Percentiles rank a stretch among this genome's conserved stretches.
These are phyloP conservation scores for Zoanthus solanderi DNA, from an alignment of 92 coral and sea anemone species.

Conservation along the genomic window DNA sequence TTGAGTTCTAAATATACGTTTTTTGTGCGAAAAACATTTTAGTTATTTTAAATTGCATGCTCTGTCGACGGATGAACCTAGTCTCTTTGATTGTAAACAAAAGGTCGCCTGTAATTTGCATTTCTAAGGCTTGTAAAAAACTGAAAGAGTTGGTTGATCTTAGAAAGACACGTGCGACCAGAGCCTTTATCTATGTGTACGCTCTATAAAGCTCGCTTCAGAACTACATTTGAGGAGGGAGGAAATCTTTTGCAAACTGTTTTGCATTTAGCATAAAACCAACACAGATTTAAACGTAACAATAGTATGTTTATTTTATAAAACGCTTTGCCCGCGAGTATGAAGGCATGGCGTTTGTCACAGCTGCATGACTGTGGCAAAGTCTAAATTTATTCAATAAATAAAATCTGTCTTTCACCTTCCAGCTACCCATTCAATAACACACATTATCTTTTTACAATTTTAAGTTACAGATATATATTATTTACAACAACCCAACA, in stretches of 20 bases:
- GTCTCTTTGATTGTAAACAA: constrained; percentile 11
- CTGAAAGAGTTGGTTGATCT: constrained; percentile 21
- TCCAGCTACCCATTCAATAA: constrained; percentile 16
- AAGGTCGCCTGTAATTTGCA: constrained; percentile 32
- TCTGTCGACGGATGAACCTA: constrained; percentile 1
- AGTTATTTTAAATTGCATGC: neutral
- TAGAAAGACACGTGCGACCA: constrained; percentile 43
- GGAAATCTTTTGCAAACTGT: too few relatives aligned
- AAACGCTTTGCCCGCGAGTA: constrained; percentile 7
- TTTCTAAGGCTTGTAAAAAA: constrained; percentile 15
- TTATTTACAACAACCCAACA: constrained; percentile 31
- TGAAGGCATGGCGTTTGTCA: constrained; percentile 8
- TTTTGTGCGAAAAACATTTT: too few relatives aligned
- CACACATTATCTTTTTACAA: constrained; percentile 27
- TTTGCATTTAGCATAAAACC: neutral
- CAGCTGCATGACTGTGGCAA: constrained; percentile 19
- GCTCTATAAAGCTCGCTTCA: neutral
- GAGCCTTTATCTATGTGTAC: neutral
- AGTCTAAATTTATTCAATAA: constrained; percentile 48
- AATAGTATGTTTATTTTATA: neutral
- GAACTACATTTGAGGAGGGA: neutral
- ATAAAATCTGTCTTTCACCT: constrained; percentile 45
- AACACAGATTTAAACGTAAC: neutral
- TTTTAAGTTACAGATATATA: constrained; percentile 18
- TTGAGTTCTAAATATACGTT: too few relatives aligned